A percentile compares a stretch with the other conserved stretches of the same genome.
phyloP scores from a whole-genome alignment of 2,797 vertebrate species.

The Ceryle rudis region DNA sequence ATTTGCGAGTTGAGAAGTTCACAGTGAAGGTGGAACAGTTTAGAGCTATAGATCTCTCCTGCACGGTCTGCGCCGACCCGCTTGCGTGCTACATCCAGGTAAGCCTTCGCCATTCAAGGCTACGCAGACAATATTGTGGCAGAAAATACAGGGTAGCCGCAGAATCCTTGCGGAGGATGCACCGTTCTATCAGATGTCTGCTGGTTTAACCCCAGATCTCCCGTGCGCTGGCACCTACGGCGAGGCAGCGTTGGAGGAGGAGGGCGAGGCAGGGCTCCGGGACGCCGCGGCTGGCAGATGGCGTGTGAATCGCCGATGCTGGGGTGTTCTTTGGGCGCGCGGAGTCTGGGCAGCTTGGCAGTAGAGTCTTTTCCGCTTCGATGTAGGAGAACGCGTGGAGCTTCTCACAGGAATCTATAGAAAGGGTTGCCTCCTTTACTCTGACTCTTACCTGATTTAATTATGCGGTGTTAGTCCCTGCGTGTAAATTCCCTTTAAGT shows the following conservation, averaged over 20 bases:
- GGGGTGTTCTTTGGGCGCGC: not conserved
- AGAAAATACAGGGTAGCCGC: not conserved
- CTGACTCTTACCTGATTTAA: not conserved
- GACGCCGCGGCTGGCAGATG: rapidly evolving
- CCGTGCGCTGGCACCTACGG: rapidly evolving
- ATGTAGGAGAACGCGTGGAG: not conserved
- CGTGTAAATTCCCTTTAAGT: not conserved
- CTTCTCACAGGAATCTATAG: not conserved
- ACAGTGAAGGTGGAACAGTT: not conserved
- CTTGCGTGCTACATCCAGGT: not conserved
- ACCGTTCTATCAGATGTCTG: rapidly evolving
- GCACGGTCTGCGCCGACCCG: not conserved
- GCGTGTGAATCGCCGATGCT: rapidly evolving
- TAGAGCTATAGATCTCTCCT: not conserved
- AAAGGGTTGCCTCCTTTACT: not conserved
- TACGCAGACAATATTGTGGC: rapidly evolving
- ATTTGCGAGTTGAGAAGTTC: slow-evolving; percentile 26
- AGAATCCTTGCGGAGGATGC: not conserved
- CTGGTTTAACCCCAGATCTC: not conserved
- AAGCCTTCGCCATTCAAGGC: not conserved
- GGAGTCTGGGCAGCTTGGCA: not conserved
- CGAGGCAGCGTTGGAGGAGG: not conserved
- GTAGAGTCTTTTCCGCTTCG: not conserved
- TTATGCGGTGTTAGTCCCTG: not conserved
- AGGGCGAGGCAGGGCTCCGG: not conserved